Evolutionary conservation across 2,888 invertebrate species (phyloP).

Genomic region (Polymixis flavicincta): DNA sequence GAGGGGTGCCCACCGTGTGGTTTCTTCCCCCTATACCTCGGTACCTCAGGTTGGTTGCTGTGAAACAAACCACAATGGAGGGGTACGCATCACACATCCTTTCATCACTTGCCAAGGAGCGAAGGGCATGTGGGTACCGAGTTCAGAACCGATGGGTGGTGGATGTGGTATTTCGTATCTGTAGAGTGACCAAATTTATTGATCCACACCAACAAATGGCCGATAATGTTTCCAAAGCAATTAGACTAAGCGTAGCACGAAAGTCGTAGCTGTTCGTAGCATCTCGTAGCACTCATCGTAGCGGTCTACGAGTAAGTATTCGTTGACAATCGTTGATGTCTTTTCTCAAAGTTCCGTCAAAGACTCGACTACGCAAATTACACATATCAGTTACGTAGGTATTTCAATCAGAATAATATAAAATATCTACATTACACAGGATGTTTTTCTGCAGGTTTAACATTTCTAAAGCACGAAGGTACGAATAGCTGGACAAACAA

Average conservation of each 20-base stretch:
- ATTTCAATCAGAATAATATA: not conserved
- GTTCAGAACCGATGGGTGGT: conserved; percentile 49
- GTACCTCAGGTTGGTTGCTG: conserved; percentile 62
- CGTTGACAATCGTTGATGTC: not conserved
- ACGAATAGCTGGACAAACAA: not conserved
- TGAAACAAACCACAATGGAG: conserved; percentile 82
- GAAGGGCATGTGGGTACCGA: conserved; percentile 79
- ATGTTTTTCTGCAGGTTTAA: not conserved
- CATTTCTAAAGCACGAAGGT: not conserved
- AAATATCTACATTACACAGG: not conserved
- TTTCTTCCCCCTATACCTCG: conserved; percentile 51
- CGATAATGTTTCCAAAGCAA: too few relatives aligned
- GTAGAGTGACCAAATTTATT: not conserved
- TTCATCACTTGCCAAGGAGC: conserved; percentile 85
- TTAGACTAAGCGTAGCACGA: not conserved
- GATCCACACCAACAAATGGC: too few relatives aligned
- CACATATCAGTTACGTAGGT: not conserved
- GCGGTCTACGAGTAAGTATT: conserved; percentile 1
- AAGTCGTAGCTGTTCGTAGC: not conserved
- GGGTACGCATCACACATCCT: conserved; percentile 86
- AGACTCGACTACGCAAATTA: not conserved
- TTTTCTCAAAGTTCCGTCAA: not conserved
- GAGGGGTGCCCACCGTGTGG: conserved; percentile 73
- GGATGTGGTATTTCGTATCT: conserved; percentile 78
- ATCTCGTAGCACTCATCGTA: conserved; percentile 18